Base-by-base conservation (phyloP, 2,797 vertebrate species). In the Peromyscus attwateri region DNA sequence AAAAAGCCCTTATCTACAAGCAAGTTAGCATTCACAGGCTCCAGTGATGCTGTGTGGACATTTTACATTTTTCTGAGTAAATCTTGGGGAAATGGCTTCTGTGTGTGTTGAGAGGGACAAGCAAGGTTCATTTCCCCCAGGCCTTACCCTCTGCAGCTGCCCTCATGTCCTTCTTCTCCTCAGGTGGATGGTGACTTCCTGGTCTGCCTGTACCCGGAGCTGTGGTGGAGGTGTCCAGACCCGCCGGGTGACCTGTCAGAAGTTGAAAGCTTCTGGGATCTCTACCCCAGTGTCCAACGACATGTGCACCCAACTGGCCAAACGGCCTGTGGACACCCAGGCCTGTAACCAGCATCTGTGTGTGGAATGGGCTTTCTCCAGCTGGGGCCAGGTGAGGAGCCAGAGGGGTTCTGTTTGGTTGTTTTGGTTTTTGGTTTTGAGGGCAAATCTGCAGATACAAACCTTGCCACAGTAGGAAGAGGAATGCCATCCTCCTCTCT, bases 111-210 rank as follows among this genome's bases (percentile, higher is more conserved):
- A 89, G 21, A 27, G 21, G 46, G 6, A 12, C 64, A 0, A 9
- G 1, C 0, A 0, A 77, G 66, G 80, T 19, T 84, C 52, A 60
- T 60, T 40, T 82, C 34, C 37, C 68, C 27, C 0, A 6, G 11
- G 17, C 37, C 68, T 76, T 23, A 37, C 64, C 29, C 21, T 73
- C 31, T 40, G 2, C 52, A 84, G 13, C 4, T 27, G 19, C 6
- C 49, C 77, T 97, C 70, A 97, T 19, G 2, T 90, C 94, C 0
- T 97, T 85, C 62, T 77, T 40, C 6, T 89, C 73, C 49, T 5
- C 96, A 99, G 99, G 57, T 99, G 99, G 99, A 99, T 98, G 98
- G 98, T 99, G 40, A 99, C 99, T 3, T 98, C 99, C 0, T 99
- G 99, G 99, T 99, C 99, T 0, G 87, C 98, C 5, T 99, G 99